These are phyloP conservation scores for Cyphomyrus discorhynchus DNA, from an alignment of 2,113 vertebrate species.

Conservation along the genomic window DNA sequence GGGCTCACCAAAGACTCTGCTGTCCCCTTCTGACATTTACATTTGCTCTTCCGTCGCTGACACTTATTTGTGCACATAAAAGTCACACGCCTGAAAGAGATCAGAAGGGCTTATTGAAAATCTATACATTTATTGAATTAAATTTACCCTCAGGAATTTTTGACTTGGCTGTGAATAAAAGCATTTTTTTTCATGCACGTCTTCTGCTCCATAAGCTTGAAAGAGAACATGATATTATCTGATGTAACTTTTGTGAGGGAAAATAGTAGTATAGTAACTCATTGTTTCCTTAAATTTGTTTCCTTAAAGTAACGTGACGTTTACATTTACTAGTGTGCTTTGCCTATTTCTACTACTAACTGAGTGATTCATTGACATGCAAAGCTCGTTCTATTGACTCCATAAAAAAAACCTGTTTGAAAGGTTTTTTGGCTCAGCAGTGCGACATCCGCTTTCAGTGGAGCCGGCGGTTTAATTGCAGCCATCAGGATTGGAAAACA, in stretches of 20 bases:
- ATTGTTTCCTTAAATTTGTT: constrained; percentile 26
- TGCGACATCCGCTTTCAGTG: constrained; percentile 45
- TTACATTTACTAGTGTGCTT: constrained; percentile 48
- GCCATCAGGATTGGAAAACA: constrained; percentile 36
- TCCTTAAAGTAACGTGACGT: constrained; percentile 22
- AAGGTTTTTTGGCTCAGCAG: constrained; percentile 50
- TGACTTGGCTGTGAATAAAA: not conserved
- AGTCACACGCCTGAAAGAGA: not conserved
- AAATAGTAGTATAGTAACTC: not conserved
- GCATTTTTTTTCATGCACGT: not conserved
- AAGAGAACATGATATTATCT: not conserved
- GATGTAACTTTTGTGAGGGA: not conserved
- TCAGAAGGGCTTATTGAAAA: constrained; percentile 5
- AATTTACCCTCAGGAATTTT: not conserved
- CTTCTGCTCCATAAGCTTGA: not conserved
- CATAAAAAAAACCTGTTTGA: constrained; percentile 51
- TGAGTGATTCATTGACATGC: constrained; percentile 66
- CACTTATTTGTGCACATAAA: not conserved
- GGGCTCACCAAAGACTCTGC: not conserved
- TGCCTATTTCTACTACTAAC: constrained; percentile 39
- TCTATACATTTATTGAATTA: not conserved
- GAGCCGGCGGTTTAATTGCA: constrained; percentile 55
- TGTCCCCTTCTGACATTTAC: not conserved
- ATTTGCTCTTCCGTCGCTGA: not conserved
- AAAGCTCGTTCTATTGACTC: constrained; percentile 58